These are phyloP conservation scores for Chrysochloris asiatica DNA, from an alignment of 2,113 vertebrate genomes.

Conservation along the genomic window DNA sequence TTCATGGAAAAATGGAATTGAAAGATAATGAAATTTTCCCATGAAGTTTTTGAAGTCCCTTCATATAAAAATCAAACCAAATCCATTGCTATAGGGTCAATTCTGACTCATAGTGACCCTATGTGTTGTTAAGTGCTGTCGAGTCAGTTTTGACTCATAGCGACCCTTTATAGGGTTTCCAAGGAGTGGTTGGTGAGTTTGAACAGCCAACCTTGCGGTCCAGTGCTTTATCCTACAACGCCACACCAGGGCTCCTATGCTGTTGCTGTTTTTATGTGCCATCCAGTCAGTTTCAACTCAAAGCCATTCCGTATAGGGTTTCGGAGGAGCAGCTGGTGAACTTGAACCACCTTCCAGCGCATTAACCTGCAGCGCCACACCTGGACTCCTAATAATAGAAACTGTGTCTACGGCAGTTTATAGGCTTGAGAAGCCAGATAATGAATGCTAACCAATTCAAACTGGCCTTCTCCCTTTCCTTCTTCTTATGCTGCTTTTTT, in stretches of 20 bases:
- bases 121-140: not conserved
- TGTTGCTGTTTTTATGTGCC: not conserved
- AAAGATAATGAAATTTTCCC: too few relatives aligned
- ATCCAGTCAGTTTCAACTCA: too few relatives aligned
- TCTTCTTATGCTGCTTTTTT: too few relatives aligned
- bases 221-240: not conserved
- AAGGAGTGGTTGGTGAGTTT: not conserved
- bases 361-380: too few relatives aligned
- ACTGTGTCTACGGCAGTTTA: not conserved
- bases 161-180: not conserved
- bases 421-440: not conserved
- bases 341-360: too few relatives aligned
- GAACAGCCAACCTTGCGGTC: not conserved
- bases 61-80: not conserved
- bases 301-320: not conserved
- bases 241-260: not conserved
- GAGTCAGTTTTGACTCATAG: not conserved
- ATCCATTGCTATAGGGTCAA: too few relatives aligned
- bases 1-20: too few relatives aligned
- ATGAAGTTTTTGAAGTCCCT: conserved; percentile 34
- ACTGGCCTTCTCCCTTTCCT: not conserved
- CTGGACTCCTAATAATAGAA: not conserved
- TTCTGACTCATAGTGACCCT: not conserved
- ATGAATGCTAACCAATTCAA: not conserved
- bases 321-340: too few relatives aligned